These are phyloP conservation scores for Hystrix brachyura DNA, from an alignment of 2,113 vertebrate genomes.

Conservation along the genomic window DNA sequence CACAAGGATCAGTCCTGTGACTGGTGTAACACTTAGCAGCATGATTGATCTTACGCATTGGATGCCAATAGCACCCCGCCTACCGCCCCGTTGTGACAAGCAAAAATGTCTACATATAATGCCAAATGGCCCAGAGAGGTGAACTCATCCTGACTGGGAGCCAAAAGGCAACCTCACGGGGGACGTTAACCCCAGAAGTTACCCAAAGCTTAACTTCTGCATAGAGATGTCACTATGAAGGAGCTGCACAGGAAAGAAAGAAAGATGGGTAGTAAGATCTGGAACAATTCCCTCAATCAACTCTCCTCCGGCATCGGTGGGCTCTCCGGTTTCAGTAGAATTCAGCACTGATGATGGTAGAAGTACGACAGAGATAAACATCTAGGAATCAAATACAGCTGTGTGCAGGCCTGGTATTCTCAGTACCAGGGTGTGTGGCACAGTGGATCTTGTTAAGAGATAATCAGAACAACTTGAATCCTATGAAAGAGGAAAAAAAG, in stretches of 20 bases:
- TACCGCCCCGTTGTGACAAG: not conserved
- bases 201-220: not conserved
- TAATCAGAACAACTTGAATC: not conserved
- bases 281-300: not conserved
- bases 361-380: not conserved
- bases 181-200: not conserved
- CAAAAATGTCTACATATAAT: not conserved
- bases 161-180: not conserved
- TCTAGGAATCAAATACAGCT: not conserved
- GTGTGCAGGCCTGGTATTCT: not conserved
- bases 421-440: not conserved
- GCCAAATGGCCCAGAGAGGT: not conserved
- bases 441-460: not conserved
- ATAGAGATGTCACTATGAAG: not conserved
- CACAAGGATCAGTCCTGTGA: not conserved
- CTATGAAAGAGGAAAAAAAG: not conserved
- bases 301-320: not conserved
- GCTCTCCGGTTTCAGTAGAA: not conserved
- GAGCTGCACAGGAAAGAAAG: not conserved
- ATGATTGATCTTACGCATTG: not conserved
- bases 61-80: not conserved
- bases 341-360: not conserved
- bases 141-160: not conserved
- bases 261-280: not conserved
- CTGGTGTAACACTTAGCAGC: not conserved